Conservation (phyloP, 1,140 invertebrate species). For the Homalodisca vitripennis region DNA sequence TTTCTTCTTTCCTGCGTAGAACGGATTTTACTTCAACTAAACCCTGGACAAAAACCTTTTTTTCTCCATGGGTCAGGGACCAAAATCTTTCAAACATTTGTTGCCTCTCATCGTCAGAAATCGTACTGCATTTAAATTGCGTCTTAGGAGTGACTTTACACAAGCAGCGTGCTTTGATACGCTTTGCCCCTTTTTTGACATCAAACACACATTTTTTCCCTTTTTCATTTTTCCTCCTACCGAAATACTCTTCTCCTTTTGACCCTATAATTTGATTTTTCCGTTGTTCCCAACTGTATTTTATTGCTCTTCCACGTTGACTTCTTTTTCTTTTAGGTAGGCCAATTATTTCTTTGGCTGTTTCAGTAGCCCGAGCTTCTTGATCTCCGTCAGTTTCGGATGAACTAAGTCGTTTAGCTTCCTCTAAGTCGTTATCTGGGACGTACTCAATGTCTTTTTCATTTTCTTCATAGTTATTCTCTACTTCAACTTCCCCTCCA, state of each 20-base stretch:
- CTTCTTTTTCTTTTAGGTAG: neutral
- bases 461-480: too few species aligned
- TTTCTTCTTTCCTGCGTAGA: conserved; percentile 2
- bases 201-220: conserved; percentile 11
- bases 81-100: conserved; percentile 3
- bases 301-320: too few species aligned
- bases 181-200: neutral
- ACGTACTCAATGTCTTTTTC: too few species aligned
- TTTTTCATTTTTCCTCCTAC: neutral
- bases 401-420: neutral
- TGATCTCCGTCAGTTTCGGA: too few species aligned
- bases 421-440: too few species aligned
- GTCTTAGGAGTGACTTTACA: conserved; percentile 15
- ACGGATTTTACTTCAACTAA: conserved; percentile 6
- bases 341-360: neutral
- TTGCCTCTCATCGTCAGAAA: conserved; percentile 32
- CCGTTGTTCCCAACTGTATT: neutral
- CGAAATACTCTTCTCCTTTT: too few species aligned
- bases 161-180: conserved; percentile 15
- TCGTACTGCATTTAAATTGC: neutral
- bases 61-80: neutral
- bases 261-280: neutral
- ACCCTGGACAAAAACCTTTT: too few species aligned
- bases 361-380: too few species aligned
- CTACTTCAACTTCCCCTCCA: neutral